Percentiles rank a stretch among this genome's conserved stretches.
These are phyloP conservation scores for Lysiphlebus fabarum DNA, from an alignment of 1,140 invertebrate species.

Conservation along the genomic window DNA sequence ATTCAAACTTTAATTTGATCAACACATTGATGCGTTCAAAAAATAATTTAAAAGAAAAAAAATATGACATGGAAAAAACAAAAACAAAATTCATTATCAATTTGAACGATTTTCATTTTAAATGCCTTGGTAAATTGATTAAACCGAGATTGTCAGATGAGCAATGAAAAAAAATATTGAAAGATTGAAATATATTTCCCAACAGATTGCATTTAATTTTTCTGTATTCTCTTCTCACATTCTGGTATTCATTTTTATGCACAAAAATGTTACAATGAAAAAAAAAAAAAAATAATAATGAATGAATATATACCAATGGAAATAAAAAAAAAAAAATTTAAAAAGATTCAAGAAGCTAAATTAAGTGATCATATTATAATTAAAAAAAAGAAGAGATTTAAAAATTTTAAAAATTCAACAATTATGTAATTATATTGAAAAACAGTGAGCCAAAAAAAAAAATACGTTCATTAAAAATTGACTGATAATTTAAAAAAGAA, in stretches of 20 bases:
- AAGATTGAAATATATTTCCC: not conserved
- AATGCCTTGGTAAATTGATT: slow-evolving; percentile 21
- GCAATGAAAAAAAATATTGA: slow-evolving; percentile 17
- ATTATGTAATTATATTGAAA: not conserved
- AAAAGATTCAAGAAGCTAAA: not conserved
- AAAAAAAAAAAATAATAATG: not conserved
- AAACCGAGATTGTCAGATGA: slow-evolving; percentile 15
- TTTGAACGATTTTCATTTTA: slow-evolving; percentile 3
- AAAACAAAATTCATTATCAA: slow-evolving; percentile 8
- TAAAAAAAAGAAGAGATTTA: slow-evolving; percentile 6
- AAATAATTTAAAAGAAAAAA: too few species aligned
- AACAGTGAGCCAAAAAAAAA: not conserved
- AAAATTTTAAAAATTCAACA: slow-evolving; percentile 1
- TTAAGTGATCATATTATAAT: slow-evolving; percentile 23
- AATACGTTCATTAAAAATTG: not conserved
- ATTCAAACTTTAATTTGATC: too few species aligned
- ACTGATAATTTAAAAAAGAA: not conserved
- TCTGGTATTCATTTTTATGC: slow-evolving; percentile 12
- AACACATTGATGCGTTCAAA: too few species aligned
- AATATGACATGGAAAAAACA: too few species aligned
- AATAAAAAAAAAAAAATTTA: not conserved
- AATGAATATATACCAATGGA: not conserved
- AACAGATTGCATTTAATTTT: slow-evolving; percentile 18
- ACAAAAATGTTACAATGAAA: not conserved
- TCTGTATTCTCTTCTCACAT: slow-evolving; percentile 12